Conservation (phyloP, 2,113 vertebrate species). For the Bagarius yarrelli region DNA sequence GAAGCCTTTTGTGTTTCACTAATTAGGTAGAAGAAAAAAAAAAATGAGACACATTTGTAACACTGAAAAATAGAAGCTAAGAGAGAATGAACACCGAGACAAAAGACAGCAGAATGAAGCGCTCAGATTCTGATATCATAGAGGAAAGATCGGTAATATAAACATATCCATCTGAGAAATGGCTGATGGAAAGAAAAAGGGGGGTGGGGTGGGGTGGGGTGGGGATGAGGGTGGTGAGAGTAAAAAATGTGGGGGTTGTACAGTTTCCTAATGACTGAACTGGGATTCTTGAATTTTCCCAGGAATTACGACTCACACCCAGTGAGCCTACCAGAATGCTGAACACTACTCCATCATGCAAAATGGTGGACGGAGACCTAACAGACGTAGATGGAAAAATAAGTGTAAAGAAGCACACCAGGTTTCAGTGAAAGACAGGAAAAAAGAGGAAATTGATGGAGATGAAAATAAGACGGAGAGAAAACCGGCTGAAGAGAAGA, state of each 20-base stretch:
- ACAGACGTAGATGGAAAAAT: not conserved
- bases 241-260: not conserved
- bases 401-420: slow-evolving; percentile 1
- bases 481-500: slow-evolving; percentile 8
- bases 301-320: slow-evolving; percentile 33
- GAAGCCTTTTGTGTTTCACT: not conserved
- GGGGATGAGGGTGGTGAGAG: not conserved
- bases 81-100: not conserved
- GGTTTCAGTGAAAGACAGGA: not conserved
- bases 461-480: slow-evolving; percentile 6
- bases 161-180: not conserved
- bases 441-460: slow-evolving; percentile 12
- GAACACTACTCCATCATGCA: not conserved
- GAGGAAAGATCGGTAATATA: not conserved
- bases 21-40: not conserved
- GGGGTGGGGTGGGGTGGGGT: not conserved
- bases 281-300: slow-evolving; percentile 32
- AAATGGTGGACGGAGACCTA: slow-evolving; percentile 10
- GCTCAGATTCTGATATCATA: not conserved
- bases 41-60: not conserved
- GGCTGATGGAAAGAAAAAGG: not conserved
- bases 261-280: slow-evolving; percentile 16
- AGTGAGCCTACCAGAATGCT: slow-evolving; percentile 9
- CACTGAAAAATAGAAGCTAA: not conserved
- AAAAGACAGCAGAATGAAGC: not conserved